Evolutionary conservation across 2,113 vertebrate species (phyloP).

Genomic region (Lates calcarifer): DNA sequence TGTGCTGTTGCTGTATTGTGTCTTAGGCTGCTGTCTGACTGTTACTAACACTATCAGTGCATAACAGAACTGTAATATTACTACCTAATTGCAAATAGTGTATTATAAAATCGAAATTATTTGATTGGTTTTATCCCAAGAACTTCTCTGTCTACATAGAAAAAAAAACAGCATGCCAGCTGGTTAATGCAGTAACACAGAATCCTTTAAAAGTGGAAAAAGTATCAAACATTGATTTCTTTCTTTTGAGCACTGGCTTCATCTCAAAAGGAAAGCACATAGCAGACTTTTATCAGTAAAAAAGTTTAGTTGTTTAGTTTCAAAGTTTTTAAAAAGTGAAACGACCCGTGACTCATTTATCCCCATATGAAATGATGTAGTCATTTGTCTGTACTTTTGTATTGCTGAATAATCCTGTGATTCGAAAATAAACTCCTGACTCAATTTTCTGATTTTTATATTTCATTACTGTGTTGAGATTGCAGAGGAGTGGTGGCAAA

Average conservation of each 20-base stretch:
- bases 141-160: no score
- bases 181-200: no score
- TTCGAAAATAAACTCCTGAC: constrained; percentile 39
- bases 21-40: neutral
- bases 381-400: constrained; percentile 11
- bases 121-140: no score
- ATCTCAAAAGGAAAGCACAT: constrained; percentile 10
- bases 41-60: neutral
- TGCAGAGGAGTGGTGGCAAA: constrained; percentile 13
- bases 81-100: no score
- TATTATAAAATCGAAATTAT: no score
- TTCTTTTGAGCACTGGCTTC: neutral
- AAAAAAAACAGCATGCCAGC: no score
- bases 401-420: constrained; percentile 45
- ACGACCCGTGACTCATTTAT: constrained; percentile 26
- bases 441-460: neutral
- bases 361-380: constrained; percentile 19
- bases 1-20: no score
- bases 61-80: neutral
- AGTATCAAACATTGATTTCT: no score
- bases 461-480: constrained; percentile 5
- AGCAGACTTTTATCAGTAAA: constrained; percentile 1
- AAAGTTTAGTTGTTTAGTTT: constrained; percentile 3
- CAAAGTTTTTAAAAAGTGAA: constrained; percentile 12
- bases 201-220: no score